These are phyloP conservation scores for Pimephales promelas DNA, from an alignment of 2,113 vertebrate species.

Conservation along the genomic window DNA sequence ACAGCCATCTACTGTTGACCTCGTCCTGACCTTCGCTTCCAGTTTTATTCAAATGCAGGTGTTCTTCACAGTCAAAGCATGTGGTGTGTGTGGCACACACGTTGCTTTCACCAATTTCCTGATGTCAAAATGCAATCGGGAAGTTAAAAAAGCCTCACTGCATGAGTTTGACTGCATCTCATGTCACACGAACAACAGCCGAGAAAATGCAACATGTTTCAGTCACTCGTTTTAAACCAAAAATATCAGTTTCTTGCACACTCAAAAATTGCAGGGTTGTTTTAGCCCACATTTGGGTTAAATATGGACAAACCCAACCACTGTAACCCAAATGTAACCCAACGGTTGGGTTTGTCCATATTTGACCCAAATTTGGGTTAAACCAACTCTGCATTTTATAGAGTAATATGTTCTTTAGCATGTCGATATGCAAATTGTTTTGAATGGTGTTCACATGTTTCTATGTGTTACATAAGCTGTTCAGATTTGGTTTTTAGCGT, in stretches of 20 bases:
- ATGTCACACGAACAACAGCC: not conserved
- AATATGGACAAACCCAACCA: too few relatives aligned
- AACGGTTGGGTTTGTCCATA: too few relatives aligned
- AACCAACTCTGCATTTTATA: too few relatives aligned
- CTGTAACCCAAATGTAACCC: too few relatives aligned
- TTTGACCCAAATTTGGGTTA: too few relatives aligned
- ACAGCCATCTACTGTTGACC: not conserved
- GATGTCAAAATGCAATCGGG: not conserved
- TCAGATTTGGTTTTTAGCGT: not conserved
- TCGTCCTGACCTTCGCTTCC: not conserved
- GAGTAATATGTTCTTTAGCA: too few relatives aligned
- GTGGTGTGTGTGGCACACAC: not conserved
- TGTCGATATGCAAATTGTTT: too few relatives aligned
- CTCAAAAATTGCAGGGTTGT: too few relatives aligned
- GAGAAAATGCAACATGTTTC: not conserved
- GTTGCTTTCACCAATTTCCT: not conserved
- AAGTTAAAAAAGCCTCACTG: not conserved
- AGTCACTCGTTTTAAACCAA: too few relatives aligned
- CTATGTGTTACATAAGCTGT: not conserved
- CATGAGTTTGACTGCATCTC: not conserved
- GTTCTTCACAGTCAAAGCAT: not conserved
- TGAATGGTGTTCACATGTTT: not conserved
- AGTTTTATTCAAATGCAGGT: conserved; percentile 19
- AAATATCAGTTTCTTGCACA: too few relatives aligned
- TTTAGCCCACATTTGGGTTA: too few relatives aligned